Percentiles rank a stretch among this genome's conserved stretches.
phyloP scores from a whole-genome alignment of 2,888 invertebrate genomes.

The Lepidonotus clava region DNA sequence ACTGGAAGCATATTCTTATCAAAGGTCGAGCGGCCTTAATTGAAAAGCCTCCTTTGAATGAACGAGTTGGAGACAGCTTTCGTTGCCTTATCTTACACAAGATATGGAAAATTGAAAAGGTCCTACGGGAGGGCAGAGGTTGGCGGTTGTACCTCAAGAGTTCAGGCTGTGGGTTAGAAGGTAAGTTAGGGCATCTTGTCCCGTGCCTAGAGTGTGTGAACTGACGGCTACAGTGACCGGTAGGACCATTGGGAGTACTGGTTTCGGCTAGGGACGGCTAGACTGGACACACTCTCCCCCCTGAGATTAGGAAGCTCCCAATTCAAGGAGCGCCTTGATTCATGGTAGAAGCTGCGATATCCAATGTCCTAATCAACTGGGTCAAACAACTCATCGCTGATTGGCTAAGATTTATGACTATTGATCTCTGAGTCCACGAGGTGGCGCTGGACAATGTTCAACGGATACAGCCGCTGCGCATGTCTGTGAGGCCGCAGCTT shows the following conservation, averaged over 20 bases:
- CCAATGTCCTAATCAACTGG: slow-evolving; percentile 50
- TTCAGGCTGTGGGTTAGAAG: too few species aligned
- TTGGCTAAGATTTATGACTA: slow-evolving; percentile 43
- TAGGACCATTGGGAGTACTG: not conserved
- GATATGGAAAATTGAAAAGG: too few species aligned
- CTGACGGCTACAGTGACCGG: not conserved
- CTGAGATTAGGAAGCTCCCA: not conserved
- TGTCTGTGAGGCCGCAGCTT: too few species aligned
- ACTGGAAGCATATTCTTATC: too few species aligned
- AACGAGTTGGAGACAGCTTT: too few species aligned
- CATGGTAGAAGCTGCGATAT: not conserved
- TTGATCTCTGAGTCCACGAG: not conserved
- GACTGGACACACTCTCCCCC: not conserved
- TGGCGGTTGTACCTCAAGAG: too few species aligned
- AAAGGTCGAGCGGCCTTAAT: too few species aligned
- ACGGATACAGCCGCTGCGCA: too few species aligned
- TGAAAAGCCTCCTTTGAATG: too few species aligned
- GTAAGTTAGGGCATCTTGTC: too few species aligned
- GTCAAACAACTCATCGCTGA: slow-evolving; percentile 21
- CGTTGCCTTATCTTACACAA: too few species aligned
- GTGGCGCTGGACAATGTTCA: slow-evolving; percentile 42
- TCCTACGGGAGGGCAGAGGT: too few species aligned
- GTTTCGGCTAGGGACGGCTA: not conserved
- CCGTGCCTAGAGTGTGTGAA: not conserved
- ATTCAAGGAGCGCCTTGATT: not conserved